Percentiles rank a stretch among this genome's conserved stretches.
These are phyloP conservation scores for Sigmodon hispidus DNA, from an alignment of 2,113 vertebrate species.

Conservation along the genomic window DNA sequence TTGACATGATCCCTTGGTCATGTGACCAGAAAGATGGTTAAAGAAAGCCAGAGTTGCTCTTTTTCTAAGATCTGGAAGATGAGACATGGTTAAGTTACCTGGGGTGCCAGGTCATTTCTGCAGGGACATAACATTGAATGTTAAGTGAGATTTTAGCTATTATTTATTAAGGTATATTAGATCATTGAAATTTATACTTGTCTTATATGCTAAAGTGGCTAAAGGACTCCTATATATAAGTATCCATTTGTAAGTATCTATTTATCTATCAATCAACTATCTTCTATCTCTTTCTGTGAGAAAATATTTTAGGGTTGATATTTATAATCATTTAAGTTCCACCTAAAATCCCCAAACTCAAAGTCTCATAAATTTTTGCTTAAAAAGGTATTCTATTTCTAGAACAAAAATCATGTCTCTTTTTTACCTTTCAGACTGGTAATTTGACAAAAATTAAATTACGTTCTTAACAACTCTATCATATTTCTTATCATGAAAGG, in stretches of 20 bases:
- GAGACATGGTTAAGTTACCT: not conserved
- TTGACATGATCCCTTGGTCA: not conserved
- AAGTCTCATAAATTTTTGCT: not conserved
- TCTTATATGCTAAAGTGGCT: not conserved
- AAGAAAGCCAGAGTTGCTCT: not conserved
- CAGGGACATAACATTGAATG: not conserved
- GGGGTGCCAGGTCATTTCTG: not conserved
- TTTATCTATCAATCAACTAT: not conserved
- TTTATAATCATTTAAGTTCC: not conserved
- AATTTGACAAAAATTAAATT: conserved; percentile 13
- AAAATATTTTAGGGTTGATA: not conserved
- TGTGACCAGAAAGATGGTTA: not conserved
- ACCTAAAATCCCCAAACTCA: not conserved
- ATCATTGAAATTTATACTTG: not conserved
- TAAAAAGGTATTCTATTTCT: not conserved
- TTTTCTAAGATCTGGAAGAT: not conserved
- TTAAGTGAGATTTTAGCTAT: not conserved
- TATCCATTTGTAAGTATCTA: not conserved
- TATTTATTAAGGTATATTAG: not conserved
- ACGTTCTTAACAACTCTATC: not conserved
- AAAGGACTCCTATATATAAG: not conserved
- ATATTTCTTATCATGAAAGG: not conserved
- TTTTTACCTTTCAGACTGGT: not conserved
- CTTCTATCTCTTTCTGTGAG: not conserved
- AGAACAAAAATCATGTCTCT: not conserved